phyloP scores from a whole-genome alignment of 1,140 invertebrate genomes.

The Trachymyrmex septentrionalis region DNA sequence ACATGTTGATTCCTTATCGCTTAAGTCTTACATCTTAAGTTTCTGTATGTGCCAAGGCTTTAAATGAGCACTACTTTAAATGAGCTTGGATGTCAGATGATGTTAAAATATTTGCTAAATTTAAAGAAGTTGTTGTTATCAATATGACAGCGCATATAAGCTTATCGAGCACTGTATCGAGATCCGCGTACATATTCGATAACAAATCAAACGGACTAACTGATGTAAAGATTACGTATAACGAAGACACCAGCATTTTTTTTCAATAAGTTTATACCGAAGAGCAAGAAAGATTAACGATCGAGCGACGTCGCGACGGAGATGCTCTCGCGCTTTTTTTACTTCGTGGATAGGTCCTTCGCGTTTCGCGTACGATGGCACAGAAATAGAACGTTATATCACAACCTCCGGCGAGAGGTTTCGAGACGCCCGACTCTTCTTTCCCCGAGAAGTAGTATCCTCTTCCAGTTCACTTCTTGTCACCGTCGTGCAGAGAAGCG shows the following conservation, averaged over 20 bases:
- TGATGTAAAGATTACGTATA: conserved; percentile 8
- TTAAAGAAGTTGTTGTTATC: background rate
- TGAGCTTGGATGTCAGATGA: background rate
- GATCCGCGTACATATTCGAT: conserved; percentile 1
- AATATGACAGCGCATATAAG: background rate
- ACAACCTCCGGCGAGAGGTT: conserved; percentile 72
- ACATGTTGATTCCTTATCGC: too few species aligned
- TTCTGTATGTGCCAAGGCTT: too few species aligned
- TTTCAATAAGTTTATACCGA: conserved; percentile 3
- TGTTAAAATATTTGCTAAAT: background rate
- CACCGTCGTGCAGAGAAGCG: background rate
- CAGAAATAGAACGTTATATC: conserved; percentile 73
- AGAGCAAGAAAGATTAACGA: conserved; percentile 16
- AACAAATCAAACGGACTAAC: conserved; percentile 18
- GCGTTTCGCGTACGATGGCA: conserved; percentile 73
- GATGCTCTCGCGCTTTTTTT: conserved; percentile 21
- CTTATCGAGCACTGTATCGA: background rate
- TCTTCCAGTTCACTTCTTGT: conserved; percentile 38
- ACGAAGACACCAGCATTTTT: background rate
- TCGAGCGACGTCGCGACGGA: conserved; percentile 39
- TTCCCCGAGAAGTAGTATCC: background rate
- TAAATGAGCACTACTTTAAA: background rate
- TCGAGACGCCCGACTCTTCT: conserved; percentile 51
- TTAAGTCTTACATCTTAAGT: too few species aligned
- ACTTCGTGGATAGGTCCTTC: conserved; percentile 33